These are phyloP conservation scores for Patiria miniata DNA, from an alignment of 35 echinoderm and acorn worm species.

Conservation along the genomic window DNA sequence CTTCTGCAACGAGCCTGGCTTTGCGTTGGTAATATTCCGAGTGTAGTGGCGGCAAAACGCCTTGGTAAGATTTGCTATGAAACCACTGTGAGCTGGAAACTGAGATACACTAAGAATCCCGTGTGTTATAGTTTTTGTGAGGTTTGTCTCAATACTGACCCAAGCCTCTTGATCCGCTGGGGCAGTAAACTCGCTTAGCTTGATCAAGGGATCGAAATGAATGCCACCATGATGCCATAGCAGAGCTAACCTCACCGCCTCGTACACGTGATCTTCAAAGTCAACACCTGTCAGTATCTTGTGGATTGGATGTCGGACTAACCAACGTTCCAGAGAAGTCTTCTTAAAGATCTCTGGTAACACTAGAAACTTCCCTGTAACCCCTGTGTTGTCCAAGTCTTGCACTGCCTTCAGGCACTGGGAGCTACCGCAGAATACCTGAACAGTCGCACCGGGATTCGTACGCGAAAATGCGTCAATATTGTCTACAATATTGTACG, in stretches of 20 bases:
- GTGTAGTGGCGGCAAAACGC: neutral
- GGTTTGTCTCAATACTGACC: neutral
- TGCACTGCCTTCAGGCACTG: neutral
- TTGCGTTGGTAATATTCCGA: neutral
- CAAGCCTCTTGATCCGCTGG: neutral
- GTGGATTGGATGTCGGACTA: neutral
- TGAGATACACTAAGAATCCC: neutral
- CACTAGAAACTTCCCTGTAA: neutral
- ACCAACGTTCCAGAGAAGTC: neutral
- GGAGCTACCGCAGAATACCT: neutral
- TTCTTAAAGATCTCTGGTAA: neutral
- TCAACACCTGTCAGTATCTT: constrained; percentile 1
- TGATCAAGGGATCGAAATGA: neutral
- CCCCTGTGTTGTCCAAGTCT: neutral
- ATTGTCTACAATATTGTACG: neutral
- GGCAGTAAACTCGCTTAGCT: neutral
- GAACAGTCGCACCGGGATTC: neutral
- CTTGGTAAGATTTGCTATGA: neutral
- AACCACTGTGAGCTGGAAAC: neutral
- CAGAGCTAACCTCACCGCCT: neutral
- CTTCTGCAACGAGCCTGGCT: neutral
- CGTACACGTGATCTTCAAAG: constrained; percentile 4
- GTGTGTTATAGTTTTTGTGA: neutral
- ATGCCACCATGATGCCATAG: neutral
- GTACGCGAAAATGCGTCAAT: neutral